phyloP scores from a whole-genome alignment of 1,140 invertebrate species.

The Calycopis cecrops region DNA sequence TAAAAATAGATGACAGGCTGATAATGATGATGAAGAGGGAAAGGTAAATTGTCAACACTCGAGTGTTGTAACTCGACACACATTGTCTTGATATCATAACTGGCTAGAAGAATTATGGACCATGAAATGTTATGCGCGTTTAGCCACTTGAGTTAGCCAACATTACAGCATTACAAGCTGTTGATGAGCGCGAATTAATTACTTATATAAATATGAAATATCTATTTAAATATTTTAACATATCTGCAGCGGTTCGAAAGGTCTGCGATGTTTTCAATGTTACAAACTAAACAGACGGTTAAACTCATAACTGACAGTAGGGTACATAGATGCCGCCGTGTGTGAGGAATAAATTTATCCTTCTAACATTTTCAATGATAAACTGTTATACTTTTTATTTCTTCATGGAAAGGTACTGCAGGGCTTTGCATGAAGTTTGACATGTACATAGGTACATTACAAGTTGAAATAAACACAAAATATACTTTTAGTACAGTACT shows the following conservation, averaged over 20 bases:
- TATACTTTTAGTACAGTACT: background rate
- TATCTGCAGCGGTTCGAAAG: too few relatives aligned
- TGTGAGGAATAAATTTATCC: too few relatives aligned
- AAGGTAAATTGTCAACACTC: background rate
- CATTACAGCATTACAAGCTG: conserved; percentile 6
- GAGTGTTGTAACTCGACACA: background rate
- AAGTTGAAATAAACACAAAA: conserved; percentile 4
- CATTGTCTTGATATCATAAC: conserved; percentile 2
- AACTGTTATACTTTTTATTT: too few relatives aligned
- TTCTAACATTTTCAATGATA: too few relatives aligned
- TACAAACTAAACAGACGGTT: too few relatives aligned
- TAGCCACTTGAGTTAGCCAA: conserved; percentile 9
- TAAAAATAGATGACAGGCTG: too few relatives aligned
- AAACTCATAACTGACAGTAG: too few relatives aligned
- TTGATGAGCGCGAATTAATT: conserved; percentile 10
- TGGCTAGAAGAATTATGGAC: conserved; percentile 8
- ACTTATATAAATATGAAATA: conserved; percentile 2
- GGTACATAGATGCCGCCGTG: too few relatives aligned
- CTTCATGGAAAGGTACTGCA: too few relatives aligned
- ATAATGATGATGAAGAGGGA: background rate
- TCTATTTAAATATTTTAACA: background rate
- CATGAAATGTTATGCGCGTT: conserved; percentile 11
- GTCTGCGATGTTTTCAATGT: too few relatives aligned
- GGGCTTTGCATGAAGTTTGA: too few relatives aligned
- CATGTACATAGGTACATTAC: too few relatives aligned